phyloP scores from a whole-genome alignment of 2,113 vertebrate genomes.

The Azemiops feae region DNA sequence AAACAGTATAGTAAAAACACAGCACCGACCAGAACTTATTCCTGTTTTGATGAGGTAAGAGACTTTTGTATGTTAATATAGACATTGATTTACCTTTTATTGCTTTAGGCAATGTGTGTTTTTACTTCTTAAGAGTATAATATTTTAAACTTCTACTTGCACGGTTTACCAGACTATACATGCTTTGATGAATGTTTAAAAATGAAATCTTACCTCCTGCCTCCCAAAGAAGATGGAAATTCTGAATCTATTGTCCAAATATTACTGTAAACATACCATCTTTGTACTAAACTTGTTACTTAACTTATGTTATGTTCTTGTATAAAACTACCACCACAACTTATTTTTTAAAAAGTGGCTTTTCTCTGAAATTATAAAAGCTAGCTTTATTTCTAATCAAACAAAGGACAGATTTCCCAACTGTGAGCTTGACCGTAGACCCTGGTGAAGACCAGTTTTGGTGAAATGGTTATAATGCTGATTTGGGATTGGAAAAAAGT shows the following conservation, averaged over 20 bases:
- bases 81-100: not conserved
- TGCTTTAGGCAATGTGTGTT: not conserved
- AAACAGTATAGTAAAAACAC: conserved; percentile 76
- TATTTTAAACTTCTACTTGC: not conserved
- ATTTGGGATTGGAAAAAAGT: not conserved
- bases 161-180: not conserved
- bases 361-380: not conserved
- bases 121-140: not conserved
- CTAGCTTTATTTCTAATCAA: conserved; percentile 1
- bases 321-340: not conserved
- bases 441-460: not conserved
- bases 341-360: not conserved
- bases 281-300: not conserved
- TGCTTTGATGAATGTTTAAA: conserved; percentile 15
- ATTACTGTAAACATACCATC: not conserved
- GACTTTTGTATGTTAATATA: not conserved
- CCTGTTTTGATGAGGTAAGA: conserved; percentile 92
- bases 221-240: not conserved
- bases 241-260: not conserved
- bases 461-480: not conserved
- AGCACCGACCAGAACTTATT: conserved; percentile 83
- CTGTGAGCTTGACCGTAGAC: not conserved
- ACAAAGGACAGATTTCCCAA: conserved; percentile 8
- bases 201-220: conserved; percentile 1
- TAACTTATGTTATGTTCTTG: conserved; percentile 1